These are phyloP conservation scores for Pogoniulus pusillus DNA, from an alignment of 2,797 vertebrate species.

Conservation along the genomic window DNA sequence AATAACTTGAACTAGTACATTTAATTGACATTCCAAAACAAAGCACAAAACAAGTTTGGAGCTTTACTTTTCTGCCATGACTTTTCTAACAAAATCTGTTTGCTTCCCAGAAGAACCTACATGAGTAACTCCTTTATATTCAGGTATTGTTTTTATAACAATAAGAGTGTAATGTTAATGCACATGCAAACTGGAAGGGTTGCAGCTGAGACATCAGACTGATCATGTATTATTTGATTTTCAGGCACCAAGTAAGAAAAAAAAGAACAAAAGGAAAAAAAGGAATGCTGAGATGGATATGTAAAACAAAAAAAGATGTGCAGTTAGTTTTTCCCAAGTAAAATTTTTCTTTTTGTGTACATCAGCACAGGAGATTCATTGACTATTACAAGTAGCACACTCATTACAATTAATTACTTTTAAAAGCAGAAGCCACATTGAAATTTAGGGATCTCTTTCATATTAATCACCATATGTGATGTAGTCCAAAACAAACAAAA, in stretches of 20 bases:
- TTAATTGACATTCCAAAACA: constrained; percentile 7
- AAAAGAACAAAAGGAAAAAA: neutral
- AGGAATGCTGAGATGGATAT: neutral
- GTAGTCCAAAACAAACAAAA: neutral
- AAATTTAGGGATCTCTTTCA: neutral
- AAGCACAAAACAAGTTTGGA: neutral
- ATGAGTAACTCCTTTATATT: neutral
- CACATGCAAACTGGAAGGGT: neutral
- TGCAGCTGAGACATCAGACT: neutral
- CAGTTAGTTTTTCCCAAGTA: neutral
- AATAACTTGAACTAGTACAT: neutral
- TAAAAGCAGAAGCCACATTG: neutral
- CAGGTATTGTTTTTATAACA: neutral
- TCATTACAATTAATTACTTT: neutral
- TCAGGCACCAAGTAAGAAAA: neutral
- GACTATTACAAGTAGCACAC: neutral
- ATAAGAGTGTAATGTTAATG: neutral
- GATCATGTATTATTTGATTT: neutral
- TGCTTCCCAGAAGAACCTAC: neutral
- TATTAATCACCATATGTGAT: neutral
- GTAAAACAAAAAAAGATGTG: neutral
- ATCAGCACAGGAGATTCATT: neutral
- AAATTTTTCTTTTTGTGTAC: neutral
- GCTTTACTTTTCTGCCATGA: neutral
- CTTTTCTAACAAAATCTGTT: neutral